Base-by-base conservation (phyloP, 2,113 vertebrate species). In the Climacteris rufus region DNA sequence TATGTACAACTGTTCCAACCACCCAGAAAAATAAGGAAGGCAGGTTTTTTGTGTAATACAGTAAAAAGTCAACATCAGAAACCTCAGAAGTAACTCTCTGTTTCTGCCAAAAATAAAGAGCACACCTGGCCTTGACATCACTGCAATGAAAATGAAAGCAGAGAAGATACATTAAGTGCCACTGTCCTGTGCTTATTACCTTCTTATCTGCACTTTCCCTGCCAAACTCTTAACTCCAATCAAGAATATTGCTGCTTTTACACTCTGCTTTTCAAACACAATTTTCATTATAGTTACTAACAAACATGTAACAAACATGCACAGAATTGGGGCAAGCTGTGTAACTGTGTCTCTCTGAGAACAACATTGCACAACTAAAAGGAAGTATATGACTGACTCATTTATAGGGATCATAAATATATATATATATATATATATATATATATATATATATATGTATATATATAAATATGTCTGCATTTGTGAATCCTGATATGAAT, bases 401-500 rank as follows among this genome's bases (percentile, higher is more conserved):
- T 91, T 94, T 84, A 66, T 37, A 84, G 44, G 56, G 63, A 94
- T 81, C 35, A 89, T 39, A 69, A 12, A 45, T 15, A 70, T 63
- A 59, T 66, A 78, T 61, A 82, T n/a, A n/a, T n/a, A n/a, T n/a
- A n/a, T n/a, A n/a, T n/a, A n/a, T n/a, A n/a, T n/a, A n/a, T n/a
- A n/a, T n/a, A n/a, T n/a, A n/a, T n/a, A n/a, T n/a, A n/a, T n/a
- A n/a, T n/a, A n/a, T n/a, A n/a, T n/a, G n/a, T n/a, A n/a, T n/a
- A n/a, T n/a, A n/a, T n/a, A n/a, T n/a, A 56, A 79, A 87, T 54
- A 91, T 17, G 33, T 74, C 88, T 93, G 35, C 47, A 77, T 93
- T 94, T 83, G 75, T 81, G 91, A 92, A 75, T 64, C 40, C 24
- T 71, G 92, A 95, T 90, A 85, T 3, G 1, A 88, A 96, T 96